phyloP scores from a whole-genome alignment of 2,113 vertebrate species.

The Alethe diademata region DNA sequence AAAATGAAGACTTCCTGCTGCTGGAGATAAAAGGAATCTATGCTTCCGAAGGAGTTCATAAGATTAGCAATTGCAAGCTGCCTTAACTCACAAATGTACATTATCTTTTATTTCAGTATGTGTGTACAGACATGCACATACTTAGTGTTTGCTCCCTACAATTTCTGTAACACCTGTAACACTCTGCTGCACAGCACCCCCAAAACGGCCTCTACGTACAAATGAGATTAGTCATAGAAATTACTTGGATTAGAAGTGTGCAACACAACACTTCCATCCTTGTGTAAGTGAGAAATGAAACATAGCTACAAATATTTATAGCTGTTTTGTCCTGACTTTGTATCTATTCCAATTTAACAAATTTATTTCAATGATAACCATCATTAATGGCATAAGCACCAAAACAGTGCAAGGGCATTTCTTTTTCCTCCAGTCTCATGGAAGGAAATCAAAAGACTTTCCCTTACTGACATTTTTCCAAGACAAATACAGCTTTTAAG shows the following conservation, averaged over 20 bases:
- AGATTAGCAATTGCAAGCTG: slow-evolving; percentile 58
- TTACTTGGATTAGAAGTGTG: not conserved
- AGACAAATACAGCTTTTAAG: not conserved
- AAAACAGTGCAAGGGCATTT: not conserved
- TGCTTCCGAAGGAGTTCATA: slow-evolving; percentile 21
- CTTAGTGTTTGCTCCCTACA: slow-evolving; percentile 63
- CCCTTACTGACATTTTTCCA: not conserved
- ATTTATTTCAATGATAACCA: not conserved
- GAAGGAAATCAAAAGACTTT: not conserved
- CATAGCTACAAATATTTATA: not conserved
- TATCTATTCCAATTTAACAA: not conserved
- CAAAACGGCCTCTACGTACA: not conserved
- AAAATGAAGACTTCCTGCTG: slow-evolving; percentile 36
- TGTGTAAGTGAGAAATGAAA: not conserved
- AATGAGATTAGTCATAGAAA: not conserved
- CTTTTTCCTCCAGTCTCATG: not conserved
- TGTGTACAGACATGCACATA: slow-evolving; percentile 29
- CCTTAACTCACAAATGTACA: slow-evolving; percentile 65
- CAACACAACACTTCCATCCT: not conserved
- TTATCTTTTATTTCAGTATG: not conserved
- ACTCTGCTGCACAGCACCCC: not conserved
- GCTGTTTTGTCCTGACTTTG: not conserved
- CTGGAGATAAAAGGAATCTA: slow-evolving; percentile 35
- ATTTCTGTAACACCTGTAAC: not conserved
- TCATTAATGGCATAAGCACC: not conserved